Evolutionary conservation across 2,113 vertebrate genomes (phyloP).

Genomic region (Ictalurus punctatus): DNA sequence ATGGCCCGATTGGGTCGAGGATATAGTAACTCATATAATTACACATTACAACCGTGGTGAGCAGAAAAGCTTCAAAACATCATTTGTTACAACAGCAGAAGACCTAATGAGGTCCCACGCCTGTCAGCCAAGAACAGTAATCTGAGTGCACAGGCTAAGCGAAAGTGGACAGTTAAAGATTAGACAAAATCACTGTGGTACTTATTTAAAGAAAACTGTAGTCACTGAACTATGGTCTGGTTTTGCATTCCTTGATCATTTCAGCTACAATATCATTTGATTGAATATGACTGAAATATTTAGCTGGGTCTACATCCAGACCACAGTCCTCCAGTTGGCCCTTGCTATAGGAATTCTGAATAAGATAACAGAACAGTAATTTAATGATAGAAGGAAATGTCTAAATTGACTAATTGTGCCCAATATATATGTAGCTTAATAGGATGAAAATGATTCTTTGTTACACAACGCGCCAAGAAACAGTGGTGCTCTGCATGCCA

Average conservation of each 20-base stretch:
- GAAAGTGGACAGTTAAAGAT: too few species aligned
- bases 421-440: not conserved
- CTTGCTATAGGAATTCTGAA: not conserved
- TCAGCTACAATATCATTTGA: not conserved
- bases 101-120: too few species aligned
- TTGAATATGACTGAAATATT: not conserved
- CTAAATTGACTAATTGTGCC: not conserved
- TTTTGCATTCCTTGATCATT: not conserved
- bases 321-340: not conserved
- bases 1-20: too few species aligned
- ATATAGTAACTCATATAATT: too few species aligned
- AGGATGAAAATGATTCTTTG: not conserved
- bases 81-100: too few species aligned
- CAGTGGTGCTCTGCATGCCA: not conserved
- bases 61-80: too few species aligned
- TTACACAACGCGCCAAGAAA: not conserved
- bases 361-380: not conserved
- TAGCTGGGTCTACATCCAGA: not conserved
- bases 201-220: not conserved
- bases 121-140: too few species aligned
- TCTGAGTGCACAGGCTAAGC: too few species aligned
- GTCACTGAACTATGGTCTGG: not conserved
- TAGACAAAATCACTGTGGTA: too few species aligned
- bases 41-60: too few species aligned
- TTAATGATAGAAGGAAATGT: not conserved